These are phyloP conservation scores for Campodea augens DNA, from an alignment of 1,140 invertebrate genomes.

Conservation along the genomic window DNA sequence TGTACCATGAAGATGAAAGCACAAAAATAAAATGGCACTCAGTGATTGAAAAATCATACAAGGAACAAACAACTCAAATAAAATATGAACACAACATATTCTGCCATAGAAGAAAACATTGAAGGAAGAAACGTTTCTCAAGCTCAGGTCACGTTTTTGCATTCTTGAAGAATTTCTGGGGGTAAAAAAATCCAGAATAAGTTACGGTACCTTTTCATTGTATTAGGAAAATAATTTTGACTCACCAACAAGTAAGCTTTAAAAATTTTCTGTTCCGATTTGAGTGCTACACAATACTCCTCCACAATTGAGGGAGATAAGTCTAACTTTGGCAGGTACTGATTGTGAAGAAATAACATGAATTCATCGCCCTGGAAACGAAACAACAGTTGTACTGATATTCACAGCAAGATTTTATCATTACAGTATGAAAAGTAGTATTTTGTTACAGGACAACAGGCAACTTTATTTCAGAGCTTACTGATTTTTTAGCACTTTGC, in stretches of 20 bases:
- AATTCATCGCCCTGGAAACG: constrained; percentile 27
- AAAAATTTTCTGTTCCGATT: constrained; percentile 27
- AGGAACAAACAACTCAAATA: too few relatives aligned
- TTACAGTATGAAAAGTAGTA: background rate
- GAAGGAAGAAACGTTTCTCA: too few relatives aligned
- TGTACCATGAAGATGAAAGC: too few relatives aligned
- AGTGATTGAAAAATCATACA: too few relatives aligned
- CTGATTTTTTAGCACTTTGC: background rate
- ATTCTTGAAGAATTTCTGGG: background rate
- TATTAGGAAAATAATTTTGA: background rate
- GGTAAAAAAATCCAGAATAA: background rate
- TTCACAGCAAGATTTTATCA: constrained; percentile 4
- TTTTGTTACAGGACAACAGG: constrained; percentile 1
- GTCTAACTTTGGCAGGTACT: constrained; percentile 27
- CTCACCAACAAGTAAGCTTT: constrained; percentile 30
- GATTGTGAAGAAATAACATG: constrained; percentile 24
- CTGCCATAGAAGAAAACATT: too few relatives aligned
- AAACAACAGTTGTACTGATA: constrained; percentile 6
- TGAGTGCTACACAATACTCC: constrained; percentile 29
- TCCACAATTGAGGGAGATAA: constrained; percentile 22
- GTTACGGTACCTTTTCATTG: background rate
- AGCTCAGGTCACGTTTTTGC: background rate
- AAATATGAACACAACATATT: too few relatives aligned
- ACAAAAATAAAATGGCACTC: too few relatives aligned
- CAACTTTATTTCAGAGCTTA: background rate